A percentile compares a stretch with the other conserved stretches of the same genome.
Conservation (phyloP, 2,797 vertebrate species). For the Cyclopterus lumpus region DNA sequence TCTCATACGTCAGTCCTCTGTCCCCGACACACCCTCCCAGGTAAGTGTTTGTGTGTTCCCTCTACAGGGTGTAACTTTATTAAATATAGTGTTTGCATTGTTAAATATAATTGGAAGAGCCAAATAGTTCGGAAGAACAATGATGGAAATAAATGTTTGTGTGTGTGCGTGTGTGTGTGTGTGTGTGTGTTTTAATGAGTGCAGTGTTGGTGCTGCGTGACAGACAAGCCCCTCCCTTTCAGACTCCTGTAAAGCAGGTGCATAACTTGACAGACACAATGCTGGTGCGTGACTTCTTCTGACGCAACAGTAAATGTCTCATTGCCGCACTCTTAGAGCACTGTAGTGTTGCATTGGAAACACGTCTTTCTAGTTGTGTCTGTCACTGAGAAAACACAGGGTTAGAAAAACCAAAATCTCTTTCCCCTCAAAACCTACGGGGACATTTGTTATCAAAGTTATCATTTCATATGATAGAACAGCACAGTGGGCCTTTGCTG, state of each 20-base stretch:
- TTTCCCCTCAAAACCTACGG: neutral
- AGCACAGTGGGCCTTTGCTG: neutral
- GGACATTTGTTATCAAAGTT: neutral
- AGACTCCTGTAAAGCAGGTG: slow-evolving; percentile 36
- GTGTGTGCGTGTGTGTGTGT: neutral
- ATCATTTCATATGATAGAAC: neutral
- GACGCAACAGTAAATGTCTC: slow-evolving; percentile 26
- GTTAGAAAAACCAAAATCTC: neutral
- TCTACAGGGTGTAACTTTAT: slow-evolving; percentile 9
- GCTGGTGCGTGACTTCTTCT: slow-evolving; percentile 29
- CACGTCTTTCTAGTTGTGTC: slow-evolving; percentile 24
- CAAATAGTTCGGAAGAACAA: neutral
- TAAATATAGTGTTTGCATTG: neutral
- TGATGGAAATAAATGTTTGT: neutral
- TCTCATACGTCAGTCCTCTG: neutral
- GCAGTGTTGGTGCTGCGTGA: neutral
- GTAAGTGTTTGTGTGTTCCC: neutral
- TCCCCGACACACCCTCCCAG: neutral
- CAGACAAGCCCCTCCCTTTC: slow-evolving; percentile 8
- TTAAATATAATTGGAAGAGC: neutral
- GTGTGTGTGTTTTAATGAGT: neutral
- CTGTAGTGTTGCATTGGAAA: slow-evolving; percentile 45
- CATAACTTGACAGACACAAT: slow-evolving; percentile 14
- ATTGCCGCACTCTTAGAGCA: neutral
- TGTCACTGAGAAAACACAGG: slow-evolving; percentile 9